Evolutionary conservation across 2,797 vertebrate genomes (phyloP).

Genomic region (Phoxinus dragarum): DNA sequence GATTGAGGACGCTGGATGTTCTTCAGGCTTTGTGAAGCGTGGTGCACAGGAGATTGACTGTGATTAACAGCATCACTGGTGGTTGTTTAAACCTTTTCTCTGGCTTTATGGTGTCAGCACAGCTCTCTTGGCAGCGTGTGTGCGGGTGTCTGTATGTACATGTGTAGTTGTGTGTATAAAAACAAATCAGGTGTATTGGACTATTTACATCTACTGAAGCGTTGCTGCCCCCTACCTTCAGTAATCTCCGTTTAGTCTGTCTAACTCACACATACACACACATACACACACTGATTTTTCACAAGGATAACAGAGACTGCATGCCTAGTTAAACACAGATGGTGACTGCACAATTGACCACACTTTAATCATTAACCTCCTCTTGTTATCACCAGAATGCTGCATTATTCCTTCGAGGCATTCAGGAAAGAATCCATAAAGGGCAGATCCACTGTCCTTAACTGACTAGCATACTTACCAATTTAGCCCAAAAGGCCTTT

Average conservation of each 20-base stretch:
- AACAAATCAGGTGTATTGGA: slow-evolving; percentile 17
- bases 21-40: slow-evolving; percentile 36
- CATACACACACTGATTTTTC: slow-evolving; percentile 48
- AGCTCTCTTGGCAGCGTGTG: slow-evolving; percentile 26
- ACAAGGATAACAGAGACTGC: slow-evolving; percentile 47
- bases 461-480: slow-evolving; percentile 10
- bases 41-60: slow-evolving; percentile 35
- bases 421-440: not conserved
- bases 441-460: slow-evolving; percentile 25
- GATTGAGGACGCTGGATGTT: slow-evolving; percentile 25
- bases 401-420: slow-evolving; percentile 14
- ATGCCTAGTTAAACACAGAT: slow-evolving; percentile 66
- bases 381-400: slow-evolving; percentile 14
- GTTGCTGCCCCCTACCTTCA: slow-evolving; percentile 51
- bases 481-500: not conserved
- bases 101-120: not conserved
- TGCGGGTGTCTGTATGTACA: not conserved
- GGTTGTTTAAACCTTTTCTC: slow-evolving; percentile 50
- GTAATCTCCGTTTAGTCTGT: slow-evolving; percentile 16
- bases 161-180: not conserved
- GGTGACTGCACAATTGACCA: slow-evolving; percentile 52
- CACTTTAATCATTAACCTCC: slow-evolving; percentile 51
- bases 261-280: not conserved
- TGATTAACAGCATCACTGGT: slow-evolving; percentile 51
- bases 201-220: slow-evolving; percentile 45